phyloP scores from a whole-genome alignment of 1,140 invertebrate species.

The Lepidurus arcticus region DNA sequence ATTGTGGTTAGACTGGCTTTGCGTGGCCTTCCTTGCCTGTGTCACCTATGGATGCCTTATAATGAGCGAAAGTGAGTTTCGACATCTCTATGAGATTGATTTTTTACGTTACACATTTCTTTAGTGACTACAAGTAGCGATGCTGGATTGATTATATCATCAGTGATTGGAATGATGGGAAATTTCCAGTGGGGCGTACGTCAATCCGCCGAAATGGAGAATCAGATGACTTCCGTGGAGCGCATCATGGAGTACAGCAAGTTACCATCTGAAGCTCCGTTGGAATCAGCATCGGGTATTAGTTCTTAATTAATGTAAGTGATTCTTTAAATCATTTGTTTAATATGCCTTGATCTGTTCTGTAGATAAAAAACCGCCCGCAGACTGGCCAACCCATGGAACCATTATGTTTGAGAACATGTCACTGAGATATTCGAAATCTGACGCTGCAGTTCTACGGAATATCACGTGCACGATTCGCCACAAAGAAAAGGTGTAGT shows the following conservation, averaged over 20 bases:
- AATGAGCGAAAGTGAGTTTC: slow-evolving; percentile 49
- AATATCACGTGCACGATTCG: slow-evolving; percentile 62
- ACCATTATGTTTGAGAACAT: slow-evolving; percentile 62
- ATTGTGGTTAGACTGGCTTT: slow-evolving; percentile 70
- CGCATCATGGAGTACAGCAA: slow-evolving; percentile 48
- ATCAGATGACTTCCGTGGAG: slow-evolving; percentile 51
- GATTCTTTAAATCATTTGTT: no score
- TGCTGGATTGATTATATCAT: slow-evolving; percentile 50
- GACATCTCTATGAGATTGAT: background rate
- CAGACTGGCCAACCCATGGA: slow-evolving; percentile 64
- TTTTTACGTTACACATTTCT: background rate
- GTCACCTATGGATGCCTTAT: slow-evolving; percentile 67
- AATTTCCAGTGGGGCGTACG: slow-evolving; percentile 53
- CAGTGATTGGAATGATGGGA: slow-evolving; percentile 49
- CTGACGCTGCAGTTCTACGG: slow-evolving; percentile 60
- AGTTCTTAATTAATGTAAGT: no score
- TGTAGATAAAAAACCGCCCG: slow-evolving; percentile 55
- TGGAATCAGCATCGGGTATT: slow-evolving; percentile 36
- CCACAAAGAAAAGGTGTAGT: slow-evolving; percentile 58
- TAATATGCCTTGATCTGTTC: background rate
- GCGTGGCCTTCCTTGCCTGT: slow-evolving; percentile 60
- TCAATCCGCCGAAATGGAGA: slow-evolving; percentile 48
- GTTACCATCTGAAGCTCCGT: slow-evolving; percentile 42
- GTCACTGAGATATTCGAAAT: slow-evolving; percentile 56
- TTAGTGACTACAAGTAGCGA: slow-evolving; percentile 40